phyloP scores from a whole-genome alignment of 2,113 vertebrate genomes.

The Bucco capensis region DNA sequence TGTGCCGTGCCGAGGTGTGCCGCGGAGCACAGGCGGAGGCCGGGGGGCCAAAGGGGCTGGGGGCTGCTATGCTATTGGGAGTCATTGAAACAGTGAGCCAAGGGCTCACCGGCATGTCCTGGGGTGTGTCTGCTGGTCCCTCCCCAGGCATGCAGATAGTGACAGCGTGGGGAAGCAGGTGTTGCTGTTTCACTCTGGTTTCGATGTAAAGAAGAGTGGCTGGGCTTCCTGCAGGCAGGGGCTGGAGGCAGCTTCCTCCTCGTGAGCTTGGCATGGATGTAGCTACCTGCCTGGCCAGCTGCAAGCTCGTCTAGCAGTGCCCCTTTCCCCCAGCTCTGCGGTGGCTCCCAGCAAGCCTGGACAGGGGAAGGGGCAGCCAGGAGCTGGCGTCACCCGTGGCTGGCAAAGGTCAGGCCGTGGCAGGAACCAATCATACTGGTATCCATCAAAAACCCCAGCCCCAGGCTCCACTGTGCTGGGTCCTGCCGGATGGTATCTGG shows the following conservation, averaged over 20 bases:
- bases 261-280: background rate
- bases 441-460: background rate
- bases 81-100: rapidly evolving
- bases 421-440: rapidly evolving
- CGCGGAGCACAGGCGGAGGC: background rate
- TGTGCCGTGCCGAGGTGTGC: background rate
- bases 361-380: background rate
- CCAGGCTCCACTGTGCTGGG: rapidly evolving
- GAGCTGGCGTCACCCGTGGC: background rate
- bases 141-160: background rate
- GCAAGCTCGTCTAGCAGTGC: background rate
- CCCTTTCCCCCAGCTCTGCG: background rate
- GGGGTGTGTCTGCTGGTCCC: background rate
- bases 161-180: slow-evolving; percentile 27
- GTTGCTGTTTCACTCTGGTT: background rate
- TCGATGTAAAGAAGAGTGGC: background rate
- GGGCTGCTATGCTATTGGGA: background rate
- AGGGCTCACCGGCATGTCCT: background rate
- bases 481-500: background rate
- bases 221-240: background rate
- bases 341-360: background rate
- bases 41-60: background rate
- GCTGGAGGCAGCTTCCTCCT: background rate
- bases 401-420: background rate
- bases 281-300: background rate